These are phyloP conservation scores for Penaeus vannamei DNA, from an alignment of 1,140 invertebrate species.

Conservation along the genomic window DNA sequence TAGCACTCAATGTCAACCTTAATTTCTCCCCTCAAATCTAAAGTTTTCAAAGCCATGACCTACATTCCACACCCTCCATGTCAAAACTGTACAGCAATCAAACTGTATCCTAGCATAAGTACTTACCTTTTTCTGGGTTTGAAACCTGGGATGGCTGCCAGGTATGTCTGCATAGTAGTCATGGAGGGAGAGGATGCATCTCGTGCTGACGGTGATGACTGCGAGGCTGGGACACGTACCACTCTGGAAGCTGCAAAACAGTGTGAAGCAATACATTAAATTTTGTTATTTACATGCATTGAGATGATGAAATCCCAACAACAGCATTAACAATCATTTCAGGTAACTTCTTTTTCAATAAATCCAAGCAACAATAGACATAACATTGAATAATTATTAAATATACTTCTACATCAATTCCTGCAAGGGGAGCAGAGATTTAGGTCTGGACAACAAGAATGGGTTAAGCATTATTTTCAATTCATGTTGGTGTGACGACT, in stretches of 20 bases:
- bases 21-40: neutral
- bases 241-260: slow-evolving; percentile 49
- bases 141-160: slow-evolving; percentile 92
- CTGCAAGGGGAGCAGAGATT: too few species aligned
- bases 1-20: neutral
- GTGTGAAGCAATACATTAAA: too few species aligned
- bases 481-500: too few species aligned
- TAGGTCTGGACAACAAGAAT: too few species aligned
- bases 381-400: neutral
- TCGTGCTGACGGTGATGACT: slow-evolving; percentile 60
- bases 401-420: neutral
- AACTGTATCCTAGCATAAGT: neutral
- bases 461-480: too few species aligned
- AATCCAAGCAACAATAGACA: too few species aligned
- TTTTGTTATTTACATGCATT: too few species aligned
- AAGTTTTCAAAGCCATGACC: too few species aligned
- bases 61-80: slow-evolving; percentile 9
- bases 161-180: slow-evolving; percentile 84
- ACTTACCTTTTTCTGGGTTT: slow-evolving; percentile 78
- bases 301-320: too few species aligned
- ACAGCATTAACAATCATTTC: too few species aligned
- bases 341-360: too few species aligned
- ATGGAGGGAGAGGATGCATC: slow-evolving; percentile 62
- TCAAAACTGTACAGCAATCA: slow-evolving; percentile 29
- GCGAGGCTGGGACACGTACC: slow-evolving; percentile 51